Evolutionary conservation across 2,797 vertebrate species (phyloP), one percentile per base, ranked within the genome.

Genomic region (Notolabrus celidotus): DNA sequence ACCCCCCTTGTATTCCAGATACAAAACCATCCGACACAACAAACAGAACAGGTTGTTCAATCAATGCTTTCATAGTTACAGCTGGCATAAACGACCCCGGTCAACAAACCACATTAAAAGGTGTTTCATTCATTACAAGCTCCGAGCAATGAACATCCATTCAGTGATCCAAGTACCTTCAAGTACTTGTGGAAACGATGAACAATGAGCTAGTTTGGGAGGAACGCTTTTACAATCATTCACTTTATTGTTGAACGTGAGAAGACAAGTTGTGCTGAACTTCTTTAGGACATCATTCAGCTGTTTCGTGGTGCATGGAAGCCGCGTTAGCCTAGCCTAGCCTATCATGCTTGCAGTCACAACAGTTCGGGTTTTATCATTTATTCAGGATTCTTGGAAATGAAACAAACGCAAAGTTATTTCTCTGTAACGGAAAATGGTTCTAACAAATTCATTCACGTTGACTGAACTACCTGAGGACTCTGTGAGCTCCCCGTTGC

Each of bases 401-500:
- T 34, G 6, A 57, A 51, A 34, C 1, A 20, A 12, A 4, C 19
- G 2, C 11, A 0, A 10, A 3, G 0, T 5, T 2, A 3, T 4
- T 5, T n/a, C 3, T 19, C 6, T 7, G 2, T 17, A 33, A 31
- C 5, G 1, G 5, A 5, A 1, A 2, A 6, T 1, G 7, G 5
- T 15, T 2, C 0, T 1, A 8, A 0, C 7, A 7, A 8, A 38
- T 8, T 17, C 5, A 22, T n/a, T 10, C 7, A 10, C 1, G 20
- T 5, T 5, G 9, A 45, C 39, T 9, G 45, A 17, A 54, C 25
- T 82, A 95, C 94, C 93, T 87, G 89, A 61, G 66, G 86, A 84
- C 49, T 91, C 86, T 29, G 89, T 79, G 0, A 89, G 87, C 45
- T 92, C 86, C 75, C 87, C 89, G 77, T 89, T 92, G 79, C 86